A percentile compares a stretch with the other conserved stretches of the same genome.
phyloP scores from a whole-genome alignment of 2,797 vertebrate genomes.

The Micropoecilia bifurca region DNA sequence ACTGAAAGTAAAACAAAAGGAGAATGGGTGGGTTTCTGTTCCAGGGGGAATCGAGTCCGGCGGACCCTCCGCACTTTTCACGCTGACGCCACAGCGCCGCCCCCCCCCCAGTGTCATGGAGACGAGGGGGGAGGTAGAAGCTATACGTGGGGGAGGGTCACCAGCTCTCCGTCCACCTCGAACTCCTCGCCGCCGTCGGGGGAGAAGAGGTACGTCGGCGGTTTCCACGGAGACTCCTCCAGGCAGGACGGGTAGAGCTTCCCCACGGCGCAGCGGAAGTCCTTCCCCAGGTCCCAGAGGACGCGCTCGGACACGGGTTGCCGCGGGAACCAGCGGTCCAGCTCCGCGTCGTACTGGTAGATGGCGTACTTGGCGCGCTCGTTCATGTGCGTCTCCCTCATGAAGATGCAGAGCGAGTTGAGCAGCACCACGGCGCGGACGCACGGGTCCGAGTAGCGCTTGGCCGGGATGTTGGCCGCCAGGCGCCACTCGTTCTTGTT shows the following conservation, averaged over 20 bases:
- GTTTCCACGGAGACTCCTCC: constrained; percentile 97
- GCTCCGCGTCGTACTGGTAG: constrained; percentile 92
- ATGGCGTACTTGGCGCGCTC: constrained; percentile 96
- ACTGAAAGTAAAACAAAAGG: constrained; percentile 39
- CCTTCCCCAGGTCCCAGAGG: constrained; percentile 96
- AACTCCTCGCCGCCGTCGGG: constrained; percentile 93
- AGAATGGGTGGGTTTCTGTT: too few species aligned
- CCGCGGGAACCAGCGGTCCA: constrained; percentile 92
- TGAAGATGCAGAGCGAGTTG: constrained; percentile 93
- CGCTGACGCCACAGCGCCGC: constrained; percentile 7
- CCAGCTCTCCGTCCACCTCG: constrained; percentile 93
- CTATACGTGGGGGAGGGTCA: constrained; percentile 92
- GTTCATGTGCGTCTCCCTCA: constrained; percentile 95
- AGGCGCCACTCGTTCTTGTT: constrained; percentile 95
- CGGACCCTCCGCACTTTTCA: background rate
- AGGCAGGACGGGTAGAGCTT: constrained; percentile 98
- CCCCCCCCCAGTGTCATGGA: constrained; percentile 32
- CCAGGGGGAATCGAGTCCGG: background rate
- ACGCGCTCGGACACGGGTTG: constrained; percentile 96
- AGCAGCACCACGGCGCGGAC: constrained; percentile 93
- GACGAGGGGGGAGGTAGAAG: constrained; percentile 35
- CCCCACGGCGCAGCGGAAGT: constrained; percentile 95
- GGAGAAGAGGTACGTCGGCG: constrained; percentile 95
- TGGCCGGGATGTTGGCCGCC: constrained; percentile 94
- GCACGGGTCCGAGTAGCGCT: constrained; percentile 93